phyloP scores from a whole-genome alignment of 2,113 vertebrate genomes.

The Corythornis vintsioides region DNA sequence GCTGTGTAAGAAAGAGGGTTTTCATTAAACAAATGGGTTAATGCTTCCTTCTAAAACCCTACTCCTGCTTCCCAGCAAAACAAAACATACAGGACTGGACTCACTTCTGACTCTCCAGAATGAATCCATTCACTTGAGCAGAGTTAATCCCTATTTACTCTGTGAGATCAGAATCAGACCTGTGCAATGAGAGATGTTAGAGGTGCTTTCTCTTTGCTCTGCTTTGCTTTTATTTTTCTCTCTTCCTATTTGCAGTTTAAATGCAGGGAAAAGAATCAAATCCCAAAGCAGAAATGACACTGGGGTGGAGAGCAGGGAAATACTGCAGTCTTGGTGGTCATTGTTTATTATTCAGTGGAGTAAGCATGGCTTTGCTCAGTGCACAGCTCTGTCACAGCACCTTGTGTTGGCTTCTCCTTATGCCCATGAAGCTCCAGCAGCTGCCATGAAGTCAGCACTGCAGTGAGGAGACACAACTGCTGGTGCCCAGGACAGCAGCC shows the following conservation, averaged over 20 bases:
- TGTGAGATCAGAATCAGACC: not conserved
- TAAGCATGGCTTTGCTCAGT: not conserved
- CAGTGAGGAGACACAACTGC: not conserved
- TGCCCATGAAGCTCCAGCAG: not conserved
- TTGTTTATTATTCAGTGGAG: not conserved
- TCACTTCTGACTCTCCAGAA: conserved; percentile 18
- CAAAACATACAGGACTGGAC: conserved; percentile 16
- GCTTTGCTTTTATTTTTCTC: conserved; percentile 15
- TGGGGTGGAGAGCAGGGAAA: conserved; percentile 2
- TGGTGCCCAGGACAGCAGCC: not conserved
- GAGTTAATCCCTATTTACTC: conserved; percentile 5
- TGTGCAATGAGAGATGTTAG: not conserved
- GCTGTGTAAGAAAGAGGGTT: conserved; percentile 50
- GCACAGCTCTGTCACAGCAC: not conserved
- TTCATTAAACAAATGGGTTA: conserved; percentile 47
- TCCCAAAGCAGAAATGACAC: conserved; percentile 1
- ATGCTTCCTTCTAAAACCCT: conserved; percentile 5
- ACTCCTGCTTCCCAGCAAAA: conserved; percentile 32
- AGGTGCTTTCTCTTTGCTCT: not conserved
- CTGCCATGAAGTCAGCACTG: not conserved
- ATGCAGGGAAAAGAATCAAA: not conserved
- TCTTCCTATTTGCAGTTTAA: conserved; percentile 22
- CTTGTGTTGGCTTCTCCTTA: conserved; percentile 2
- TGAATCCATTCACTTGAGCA: not conserved
- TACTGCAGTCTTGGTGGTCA: conserved; percentile 10